phyloP scores from a whole-genome alignment of 1,140 invertebrate species.

The Drosophila micromelanica region DNA sequence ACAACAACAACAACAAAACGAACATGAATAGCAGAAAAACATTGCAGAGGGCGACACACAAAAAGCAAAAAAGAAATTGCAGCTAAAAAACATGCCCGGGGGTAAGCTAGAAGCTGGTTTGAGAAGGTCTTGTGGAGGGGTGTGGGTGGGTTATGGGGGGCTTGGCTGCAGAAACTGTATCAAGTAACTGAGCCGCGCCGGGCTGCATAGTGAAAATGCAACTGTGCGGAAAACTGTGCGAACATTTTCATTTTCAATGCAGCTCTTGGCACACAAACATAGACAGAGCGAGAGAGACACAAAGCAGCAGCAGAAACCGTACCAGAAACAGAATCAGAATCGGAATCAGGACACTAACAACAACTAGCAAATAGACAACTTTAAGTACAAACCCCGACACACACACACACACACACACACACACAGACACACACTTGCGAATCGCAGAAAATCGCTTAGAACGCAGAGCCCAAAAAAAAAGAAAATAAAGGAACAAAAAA shows the following conservation, averaged over 20 bases:
- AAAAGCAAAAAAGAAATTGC: slow-evolving; percentile 14
- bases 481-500: slow-evolving; percentile 15
- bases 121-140: too few relatives aligned
- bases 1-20: slow-evolving; percentile 16
- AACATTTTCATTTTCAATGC: slow-evolving; percentile 83
- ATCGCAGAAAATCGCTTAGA: slow-evolving; percentile 79
- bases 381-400: slow-evolving; percentile 61
- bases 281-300: background rate
- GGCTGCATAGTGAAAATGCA: slow-evolving; percentile 80
- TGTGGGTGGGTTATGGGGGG: background rate
- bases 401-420: slow-evolving; percentile 28
- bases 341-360: slow-evolving; percentile 31
- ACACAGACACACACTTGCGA: slow-evolving; percentile 41
- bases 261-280: slow-evolving; percentile 67
- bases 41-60: slow-evolving; percentile 54
- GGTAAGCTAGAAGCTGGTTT: background rate
- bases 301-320: slow-evolving; percentile 35
- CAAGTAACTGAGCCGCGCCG: slow-evolving; percentile 80
- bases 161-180: slow-evolving; percentile 64
- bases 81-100: slow-evolving; percentile 18
- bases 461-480: slow-evolving; percentile 39
- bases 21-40: slow-evolving; percentile 49
- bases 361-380: slow-evolving; percentile 79
- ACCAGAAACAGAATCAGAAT: slow-evolving; percentile 15
- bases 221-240: slow-evolving; percentile 82